These are phyloP conservation scores for Schrankia costaestrigalis DNA, from an alignment of 2,888 invertebrate genomes.

Conservation along the genomic window DNA sequence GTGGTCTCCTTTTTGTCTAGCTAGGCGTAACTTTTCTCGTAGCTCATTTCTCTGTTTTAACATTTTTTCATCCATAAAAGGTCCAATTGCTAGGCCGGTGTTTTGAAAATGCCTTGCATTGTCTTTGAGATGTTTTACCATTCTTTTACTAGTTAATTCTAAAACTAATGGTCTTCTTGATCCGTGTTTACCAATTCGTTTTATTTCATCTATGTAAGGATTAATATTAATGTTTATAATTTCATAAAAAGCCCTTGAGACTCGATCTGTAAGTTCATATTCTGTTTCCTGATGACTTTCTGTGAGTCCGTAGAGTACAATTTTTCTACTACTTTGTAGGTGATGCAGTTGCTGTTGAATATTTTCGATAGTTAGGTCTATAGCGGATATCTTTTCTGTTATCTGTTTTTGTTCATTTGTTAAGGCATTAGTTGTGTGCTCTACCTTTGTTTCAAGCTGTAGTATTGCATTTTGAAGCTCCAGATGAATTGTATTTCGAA, in stretches of 20 bases:
- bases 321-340: no score
- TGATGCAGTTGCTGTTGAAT: no score
- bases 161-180: constrained; percentile 9
- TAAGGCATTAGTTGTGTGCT: not conserved
- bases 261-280: constrained; percentile 4
- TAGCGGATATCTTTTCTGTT: constrained; percentile 1
- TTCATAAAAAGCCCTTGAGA: constrained; percentile 2
- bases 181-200: constrained; percentile 2
- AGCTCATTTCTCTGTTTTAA: no score
- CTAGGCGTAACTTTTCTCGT: not conserved
- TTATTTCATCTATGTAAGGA: constrained; percentile 7
- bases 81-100: not conserved
- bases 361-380: no score
- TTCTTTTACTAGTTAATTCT: constrained; percentile 6
- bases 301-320: no score
- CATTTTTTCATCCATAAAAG: no score
- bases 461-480: no score
- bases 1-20: not conserved
- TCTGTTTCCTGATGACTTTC: constrained; percentile 6
- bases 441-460: not conserved
- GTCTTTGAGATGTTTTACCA: not conserved
- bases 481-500: not conserved
- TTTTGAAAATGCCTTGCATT: not conserved
- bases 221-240: no score
- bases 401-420: constrained; percentile 3